phyloP scores from a whole-genome alignment of 1,140 invertebrate species.

The Sesamia nonagrioides region DNA sequence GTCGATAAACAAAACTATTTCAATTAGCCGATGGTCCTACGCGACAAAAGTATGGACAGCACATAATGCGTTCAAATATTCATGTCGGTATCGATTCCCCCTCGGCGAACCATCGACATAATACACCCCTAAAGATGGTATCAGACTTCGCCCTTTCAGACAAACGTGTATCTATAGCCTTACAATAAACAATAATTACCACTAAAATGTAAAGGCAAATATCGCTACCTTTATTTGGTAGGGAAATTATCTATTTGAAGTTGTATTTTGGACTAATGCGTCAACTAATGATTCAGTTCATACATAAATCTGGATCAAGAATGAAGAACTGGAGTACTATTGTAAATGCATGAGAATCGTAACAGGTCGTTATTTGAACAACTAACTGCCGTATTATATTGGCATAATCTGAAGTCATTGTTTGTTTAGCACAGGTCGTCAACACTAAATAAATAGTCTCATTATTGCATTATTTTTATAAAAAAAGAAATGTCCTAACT shows the following conservation, averaged over 20 bases:
- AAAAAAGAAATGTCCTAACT: no score
- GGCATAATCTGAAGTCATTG: no score
- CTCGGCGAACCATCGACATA: constrained; percentile 59
- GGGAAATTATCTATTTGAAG: constrained; percentile 31
- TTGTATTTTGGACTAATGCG: constrained; percentile 27
- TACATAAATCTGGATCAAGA: background rate
- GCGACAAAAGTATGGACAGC: constrained; percentile 70
- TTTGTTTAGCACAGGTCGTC: no score
- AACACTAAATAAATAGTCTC: no score
- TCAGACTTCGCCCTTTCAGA: constrained; percentile 75
- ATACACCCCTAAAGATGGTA: constrained; percentile 82
- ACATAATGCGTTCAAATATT: constrained; percentile 81
- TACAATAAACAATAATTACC: constrained; percentile 52
- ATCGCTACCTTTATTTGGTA: constrained; percentile 39
- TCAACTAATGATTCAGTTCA: constrained; percentile 7
- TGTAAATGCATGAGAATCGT: background rate
- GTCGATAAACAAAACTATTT: constrained; percentile 74
- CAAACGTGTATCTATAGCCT: constrained; percentile 52
- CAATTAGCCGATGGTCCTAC: constrained; percentile 72
- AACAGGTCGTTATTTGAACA: no score
- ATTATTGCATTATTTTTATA: no score
- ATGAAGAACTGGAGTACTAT: no score
- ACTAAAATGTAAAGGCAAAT: constrained; percentile 42
- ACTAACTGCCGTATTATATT: no score
- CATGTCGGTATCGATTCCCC: constrained; percentile 78